These are phyloP conservation scores for Cettia cetti DNA, from an alignment of 2,113 vertebrate genomes.

Conservation along the genomic window DNA sequence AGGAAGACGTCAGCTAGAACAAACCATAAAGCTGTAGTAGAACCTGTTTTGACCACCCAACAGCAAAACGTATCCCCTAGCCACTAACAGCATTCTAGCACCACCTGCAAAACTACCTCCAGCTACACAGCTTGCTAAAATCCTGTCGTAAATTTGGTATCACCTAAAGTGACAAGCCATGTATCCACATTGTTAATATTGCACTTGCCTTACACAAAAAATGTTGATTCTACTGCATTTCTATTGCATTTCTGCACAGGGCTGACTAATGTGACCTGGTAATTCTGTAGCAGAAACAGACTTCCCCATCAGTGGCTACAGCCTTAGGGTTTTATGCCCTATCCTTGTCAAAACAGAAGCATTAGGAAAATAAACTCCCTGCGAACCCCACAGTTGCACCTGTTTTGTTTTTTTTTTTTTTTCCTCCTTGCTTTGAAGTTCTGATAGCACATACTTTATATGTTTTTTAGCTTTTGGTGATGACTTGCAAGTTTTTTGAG, in stretches of 20 bases:
- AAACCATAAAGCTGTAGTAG: not conserved
- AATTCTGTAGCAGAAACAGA: not conserved
- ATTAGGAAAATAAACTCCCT: conserved; percentile 14
- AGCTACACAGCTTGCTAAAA: not conserved
- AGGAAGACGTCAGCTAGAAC: not conserved
- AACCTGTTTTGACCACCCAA: not conserved
- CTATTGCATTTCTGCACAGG: not conserved
- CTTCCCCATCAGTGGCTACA: not conserved
- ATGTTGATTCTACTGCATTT: not conserved
- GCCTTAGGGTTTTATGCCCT: not conserved
- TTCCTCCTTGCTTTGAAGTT: conserved; percentile 4
- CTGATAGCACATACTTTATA: not conserved
- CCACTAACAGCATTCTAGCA: not conserved
- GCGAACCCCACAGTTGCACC: not conserved
- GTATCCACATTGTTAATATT: not conserved
- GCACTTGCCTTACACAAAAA: not conserved
- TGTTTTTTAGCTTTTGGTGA: not conserved
- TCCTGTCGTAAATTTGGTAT: not conserved
- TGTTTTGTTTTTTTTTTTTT: not conserved
- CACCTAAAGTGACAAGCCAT: not conserved
- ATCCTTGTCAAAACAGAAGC: not conserved
- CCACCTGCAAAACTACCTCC: not conserved
- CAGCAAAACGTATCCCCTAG: not conserved
- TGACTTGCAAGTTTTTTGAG: not conserved
- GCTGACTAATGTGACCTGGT: not conserved